Percentiles rank a stretch among this genome's conserved stretches.
These are phyloP conservation scores for Orthonychiurus folsomi DNA, from an alignment of 2,888 invertebrate genomes.

Conservation along the genomic window DNA sequence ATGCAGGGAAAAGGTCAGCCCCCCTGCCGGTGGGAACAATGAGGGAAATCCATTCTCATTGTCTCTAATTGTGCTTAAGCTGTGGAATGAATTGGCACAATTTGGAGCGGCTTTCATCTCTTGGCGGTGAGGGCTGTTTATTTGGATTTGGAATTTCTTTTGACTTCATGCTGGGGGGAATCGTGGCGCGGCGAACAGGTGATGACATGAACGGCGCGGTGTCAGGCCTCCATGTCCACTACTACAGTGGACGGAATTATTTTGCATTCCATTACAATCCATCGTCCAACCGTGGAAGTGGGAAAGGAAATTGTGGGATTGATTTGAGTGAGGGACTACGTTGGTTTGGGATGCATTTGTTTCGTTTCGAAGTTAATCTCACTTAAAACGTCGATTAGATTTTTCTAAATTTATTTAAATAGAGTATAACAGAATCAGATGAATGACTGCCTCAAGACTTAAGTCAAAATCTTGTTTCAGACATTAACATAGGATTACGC, in stretches of 20 bases:
- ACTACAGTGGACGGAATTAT: no score
- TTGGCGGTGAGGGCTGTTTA: background rate
- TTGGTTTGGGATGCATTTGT: background rate
- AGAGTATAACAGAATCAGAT: no score
- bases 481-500: no score
- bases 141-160: background rate
- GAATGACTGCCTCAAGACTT: no score
- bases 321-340: background rate
- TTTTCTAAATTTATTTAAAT: no score
- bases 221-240: background rate
- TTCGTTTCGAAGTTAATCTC: background rate
- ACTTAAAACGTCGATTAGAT: background rate
- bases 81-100: conserved; percentile 9
- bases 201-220: background rate
- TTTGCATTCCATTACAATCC: no score
- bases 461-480: no score
- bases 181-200: background rate
- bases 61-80: background rate
- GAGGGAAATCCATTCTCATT: conserved; percentile 3
- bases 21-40: conserved; percentile 8
- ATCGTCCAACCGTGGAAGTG: background rate
- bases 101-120: background rate
- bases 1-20: background rate
- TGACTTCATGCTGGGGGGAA: background rate
- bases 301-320: background rate